Conservation (phyloP, 2,888 invertebrate genomes). For the Eupsilia transversa region DNA sequence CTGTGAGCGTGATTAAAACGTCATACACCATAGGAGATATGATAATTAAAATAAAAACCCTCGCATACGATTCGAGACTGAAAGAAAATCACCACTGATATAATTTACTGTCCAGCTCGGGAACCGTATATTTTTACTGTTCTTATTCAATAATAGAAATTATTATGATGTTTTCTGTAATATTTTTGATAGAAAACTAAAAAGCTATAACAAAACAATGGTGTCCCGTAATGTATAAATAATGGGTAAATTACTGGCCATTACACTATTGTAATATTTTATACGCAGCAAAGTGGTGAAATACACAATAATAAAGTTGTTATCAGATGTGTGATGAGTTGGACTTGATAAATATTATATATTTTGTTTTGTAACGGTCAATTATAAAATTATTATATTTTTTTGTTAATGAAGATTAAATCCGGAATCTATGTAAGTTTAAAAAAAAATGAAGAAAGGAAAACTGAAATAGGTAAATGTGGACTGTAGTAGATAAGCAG, state of each 20-base stretch:
- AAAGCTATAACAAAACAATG: conserved; percentile 26
- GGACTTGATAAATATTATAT: conserved; percentile 5
- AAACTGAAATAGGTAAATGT: not conserved
- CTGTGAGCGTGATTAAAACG: not conserved
- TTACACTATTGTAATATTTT: conserved; percentile 49
- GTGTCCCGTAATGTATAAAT: conserved; percentile 45
- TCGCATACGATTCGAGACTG: not conserved
- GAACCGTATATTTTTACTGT: not conserved
- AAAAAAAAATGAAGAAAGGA: not conserved
- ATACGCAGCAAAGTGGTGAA: conserved; percentile 6
- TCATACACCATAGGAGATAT: too few relatives aligned
- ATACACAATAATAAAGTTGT: conserved; percentile 19
- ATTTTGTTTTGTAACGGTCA: conserved; percentile 8
- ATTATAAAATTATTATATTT: not conserved
- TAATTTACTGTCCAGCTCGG: not conserved
- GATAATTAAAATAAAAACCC: too few relatives aligned
- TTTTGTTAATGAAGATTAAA: not conserved
- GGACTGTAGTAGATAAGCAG: not conserved
- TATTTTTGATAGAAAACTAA: conserved; percentile 18
- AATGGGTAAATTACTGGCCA: conserved; percentile 50
- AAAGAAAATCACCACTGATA: not conserved
- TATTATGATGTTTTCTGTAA: conserved; percentile 23
- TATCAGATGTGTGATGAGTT: conserved; percentile 33
- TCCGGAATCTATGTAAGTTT: not conserved
- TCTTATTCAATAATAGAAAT: not conserved